Conservation (phyloP, 2,113 vertebrate genomes). For the Dryoscopus gambensis region DNA sequence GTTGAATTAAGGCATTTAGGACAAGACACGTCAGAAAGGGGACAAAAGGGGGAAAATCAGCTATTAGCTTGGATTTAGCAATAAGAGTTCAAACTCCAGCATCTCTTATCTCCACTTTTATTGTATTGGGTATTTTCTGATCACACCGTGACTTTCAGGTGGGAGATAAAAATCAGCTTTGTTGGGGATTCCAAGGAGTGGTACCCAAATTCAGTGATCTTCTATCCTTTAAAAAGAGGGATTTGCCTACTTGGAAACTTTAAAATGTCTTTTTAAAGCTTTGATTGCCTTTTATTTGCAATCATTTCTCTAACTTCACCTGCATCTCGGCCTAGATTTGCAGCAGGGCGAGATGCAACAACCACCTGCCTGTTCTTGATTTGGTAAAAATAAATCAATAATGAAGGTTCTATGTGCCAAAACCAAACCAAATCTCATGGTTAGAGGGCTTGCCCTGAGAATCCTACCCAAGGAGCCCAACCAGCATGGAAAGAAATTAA, state of each 20-base stretch:
- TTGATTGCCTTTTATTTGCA: neutral
- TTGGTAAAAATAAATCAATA: neutral
- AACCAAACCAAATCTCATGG: neutral
- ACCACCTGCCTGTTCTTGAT: too few species aligned
- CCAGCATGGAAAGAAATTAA: neutral
- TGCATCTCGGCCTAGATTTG: neutral
- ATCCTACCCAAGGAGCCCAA: neutral
- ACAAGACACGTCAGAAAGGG: neutral
- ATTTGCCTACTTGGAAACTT: neutral
- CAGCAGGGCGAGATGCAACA: neutral
- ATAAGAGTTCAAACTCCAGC: neutral
- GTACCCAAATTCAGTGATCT: neutral
- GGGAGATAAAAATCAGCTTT: neutral
- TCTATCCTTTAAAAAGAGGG: neutral
- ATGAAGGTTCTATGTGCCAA: neutral
- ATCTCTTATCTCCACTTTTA: neutral
- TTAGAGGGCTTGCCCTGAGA: neutral
- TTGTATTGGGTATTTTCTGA: neutral
- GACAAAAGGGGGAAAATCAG: neutral
- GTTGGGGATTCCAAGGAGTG: neutral
- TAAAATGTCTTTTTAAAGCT: neutral
- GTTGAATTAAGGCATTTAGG: neutral
- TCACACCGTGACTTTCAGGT: accelerated
- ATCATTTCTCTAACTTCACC: neutral
- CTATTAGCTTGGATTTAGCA: neutral